Percentiles rank a stretch among this genome's conserved stretches.
These are phyloP conservation scores for Rhinichthys osculus DNA, from an alignment of 2,797 vertebrate genomes.

Conservation along the genomic window DNA sequence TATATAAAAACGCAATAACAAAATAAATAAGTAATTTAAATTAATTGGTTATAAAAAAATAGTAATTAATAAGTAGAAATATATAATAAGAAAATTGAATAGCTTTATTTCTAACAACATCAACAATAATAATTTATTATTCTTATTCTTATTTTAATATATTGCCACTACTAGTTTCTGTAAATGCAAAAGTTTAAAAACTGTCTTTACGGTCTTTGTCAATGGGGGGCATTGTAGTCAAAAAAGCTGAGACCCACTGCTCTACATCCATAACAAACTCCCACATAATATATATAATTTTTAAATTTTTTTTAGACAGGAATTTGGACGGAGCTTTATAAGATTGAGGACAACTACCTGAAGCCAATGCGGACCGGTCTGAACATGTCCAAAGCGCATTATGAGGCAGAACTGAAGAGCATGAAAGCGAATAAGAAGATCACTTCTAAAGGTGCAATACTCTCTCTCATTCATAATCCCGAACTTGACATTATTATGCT, in stretches of 20 bases:
- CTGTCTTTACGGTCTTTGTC: not conserved
- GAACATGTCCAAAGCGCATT: conserved; percentile 96
- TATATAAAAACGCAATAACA: not conserved
- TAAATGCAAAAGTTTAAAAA: not conserved
- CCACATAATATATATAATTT: not conserved
- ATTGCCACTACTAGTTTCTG: not conserved
- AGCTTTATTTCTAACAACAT: not conserved
- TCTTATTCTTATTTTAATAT: not conserved
- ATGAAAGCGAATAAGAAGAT: conserved; percentile 77
- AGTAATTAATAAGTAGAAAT: not conserved
- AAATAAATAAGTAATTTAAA: not conserved
- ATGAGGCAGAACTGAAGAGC: conserved; percentile 90
- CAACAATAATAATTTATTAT: not conserved
- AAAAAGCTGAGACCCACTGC: not conserved
- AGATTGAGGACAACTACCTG: conserved; percentile 86
- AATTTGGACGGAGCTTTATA: conserved; percentile 89
- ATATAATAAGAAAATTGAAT: not conserved
- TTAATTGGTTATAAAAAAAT: not conserved
- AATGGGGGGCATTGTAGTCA: not conserved
- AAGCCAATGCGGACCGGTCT: conserved; percentile 91
- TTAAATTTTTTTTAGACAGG: conserved; percentile 71
- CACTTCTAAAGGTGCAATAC: conserved; percentile 70
- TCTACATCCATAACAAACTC: too few species aligned
- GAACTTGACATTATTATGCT: not conserved
- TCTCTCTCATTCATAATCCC: not conserved